These are phyloP conservation scores for Myocastor coypus DNA, from an alignment of 2,113 vertebrate species.

Conservation along the genomic window DNA sequence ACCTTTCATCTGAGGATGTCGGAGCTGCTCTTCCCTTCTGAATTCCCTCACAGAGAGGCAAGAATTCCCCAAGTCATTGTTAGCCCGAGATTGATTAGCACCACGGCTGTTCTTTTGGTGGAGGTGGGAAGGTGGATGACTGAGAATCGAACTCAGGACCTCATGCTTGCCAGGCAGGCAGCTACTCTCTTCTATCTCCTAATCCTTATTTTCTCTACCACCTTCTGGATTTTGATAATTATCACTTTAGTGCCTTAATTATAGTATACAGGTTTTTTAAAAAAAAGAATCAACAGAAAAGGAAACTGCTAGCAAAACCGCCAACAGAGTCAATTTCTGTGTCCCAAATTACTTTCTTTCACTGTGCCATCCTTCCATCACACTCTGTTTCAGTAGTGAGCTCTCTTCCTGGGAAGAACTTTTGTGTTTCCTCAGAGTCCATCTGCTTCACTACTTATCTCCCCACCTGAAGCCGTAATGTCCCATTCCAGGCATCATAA, in stretches of 20 bases:
- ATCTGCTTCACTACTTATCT: conserved; percentile 54
- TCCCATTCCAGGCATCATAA: conserved; percentile 12
- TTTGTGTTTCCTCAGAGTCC: conserved; percentile 28
- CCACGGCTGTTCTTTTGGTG: not conserved
- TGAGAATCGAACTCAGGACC: too few relatives aligned
- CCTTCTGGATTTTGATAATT: conserved; percentile 9
- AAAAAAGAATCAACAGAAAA: not conserved
- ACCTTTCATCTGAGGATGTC: not conserved
- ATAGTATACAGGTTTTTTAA: not conserved
- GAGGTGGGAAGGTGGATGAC: accelerated
- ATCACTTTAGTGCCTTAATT: not conserved
- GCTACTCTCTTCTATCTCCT: not conserved
- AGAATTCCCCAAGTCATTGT: not conserved
- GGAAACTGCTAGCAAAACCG: not conserved
- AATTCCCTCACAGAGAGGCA: not conserved
- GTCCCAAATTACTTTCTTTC: not conserved
- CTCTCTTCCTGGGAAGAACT: conserved; percentile 5
- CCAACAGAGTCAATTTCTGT: not conserved
- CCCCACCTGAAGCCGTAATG: conserved; percentile 69
- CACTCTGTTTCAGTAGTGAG: not conserved
- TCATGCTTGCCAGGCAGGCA: too few relatives aligned
- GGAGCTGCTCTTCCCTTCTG: not conserved
- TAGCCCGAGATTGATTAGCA: not conserved
- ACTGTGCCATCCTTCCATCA: not conserved
- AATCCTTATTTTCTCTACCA: not conserved